Conservation (phyloP, 1,140 invertebrate species). For the Brachionus angularis region DNA sequence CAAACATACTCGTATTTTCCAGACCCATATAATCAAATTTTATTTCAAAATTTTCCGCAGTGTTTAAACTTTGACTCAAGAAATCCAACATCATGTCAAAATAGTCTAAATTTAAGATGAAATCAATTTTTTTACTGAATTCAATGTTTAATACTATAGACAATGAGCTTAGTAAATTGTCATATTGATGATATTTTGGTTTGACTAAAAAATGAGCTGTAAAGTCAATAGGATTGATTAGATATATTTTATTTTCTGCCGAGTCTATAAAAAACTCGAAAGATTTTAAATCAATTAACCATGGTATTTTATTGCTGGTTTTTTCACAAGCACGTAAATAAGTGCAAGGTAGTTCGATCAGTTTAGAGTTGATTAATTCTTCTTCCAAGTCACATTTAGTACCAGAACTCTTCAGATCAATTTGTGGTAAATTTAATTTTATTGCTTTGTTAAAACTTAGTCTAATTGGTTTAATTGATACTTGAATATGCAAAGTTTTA, state of each 20-base stretch:
- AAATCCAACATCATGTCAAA: constrained; percentile 3
- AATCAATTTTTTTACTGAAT: constrained; percentile 6
- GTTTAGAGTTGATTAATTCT: constrained; percentile 12
- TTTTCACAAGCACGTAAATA: constrained; percentile 41
- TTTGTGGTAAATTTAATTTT: neutral
- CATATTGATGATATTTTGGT: constrained; percentile 37
- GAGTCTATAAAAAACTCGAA: neutral
- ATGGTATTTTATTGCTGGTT: constrained; percentile 38
- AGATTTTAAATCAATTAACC: constrained; percentile 7
- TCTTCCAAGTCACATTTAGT: constrained; percentile 37
- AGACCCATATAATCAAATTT: constrained; percentile 6
- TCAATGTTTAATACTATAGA: constrained; percentile 15
- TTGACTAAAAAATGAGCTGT: constrained; percentile 3
- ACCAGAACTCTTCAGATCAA: constrained; percentile 2
- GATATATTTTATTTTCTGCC: neutral
- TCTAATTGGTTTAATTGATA: constrained; percentile 3
- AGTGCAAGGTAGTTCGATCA: constrained; percentile 17
- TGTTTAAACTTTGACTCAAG: neutral
- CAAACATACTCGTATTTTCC: neutral
- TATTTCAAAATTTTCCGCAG: neutral
- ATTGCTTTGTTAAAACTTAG: neutral
- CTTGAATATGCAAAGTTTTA: constrained; percentile 34
- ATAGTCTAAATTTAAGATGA: neutral
- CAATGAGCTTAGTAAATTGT: constrained; percentile 43
- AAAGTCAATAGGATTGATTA: neutral